phyloP scores from a whole-genome alignment of 1,140 invertebrate species.

The Heliothis virescens region DNA sequence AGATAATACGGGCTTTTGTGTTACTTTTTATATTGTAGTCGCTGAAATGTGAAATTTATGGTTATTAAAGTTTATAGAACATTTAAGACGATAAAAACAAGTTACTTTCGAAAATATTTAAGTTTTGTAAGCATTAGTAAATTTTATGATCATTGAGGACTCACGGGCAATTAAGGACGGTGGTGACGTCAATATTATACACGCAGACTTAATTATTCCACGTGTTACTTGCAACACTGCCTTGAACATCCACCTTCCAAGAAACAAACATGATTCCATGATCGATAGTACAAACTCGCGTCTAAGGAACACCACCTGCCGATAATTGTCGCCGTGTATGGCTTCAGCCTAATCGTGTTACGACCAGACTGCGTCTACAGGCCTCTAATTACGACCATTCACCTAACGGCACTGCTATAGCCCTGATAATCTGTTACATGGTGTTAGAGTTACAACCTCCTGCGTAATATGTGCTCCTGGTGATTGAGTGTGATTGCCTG shows the following conservation, averaged over 20 bases:
- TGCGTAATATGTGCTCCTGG: constrained; percentile 28
- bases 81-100: too few relatives aligned
- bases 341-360: constrained; percentile 45
- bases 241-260: constrained; percentile 8
- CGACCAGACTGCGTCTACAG: constrained; percentile 41
- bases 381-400: constrained; percentile 41
- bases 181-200: too few relatives aligned
- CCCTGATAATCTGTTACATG: constrained; percentile 32
- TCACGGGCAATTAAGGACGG: too few relatives aligned
- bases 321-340: constrained; percentile 41
- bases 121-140: too few relatives aligned
- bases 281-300: constrained; percentile 38
- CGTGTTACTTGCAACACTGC: too few relatives aligned
- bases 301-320: constrained; percentile 45
- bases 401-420: constrained; percentile 20
- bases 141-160: too few relatives aligned
- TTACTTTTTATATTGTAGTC: not conserved
- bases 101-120: too few relatives aligned
- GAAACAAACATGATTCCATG: constrained; percentile 25
- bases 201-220: too few relatives aligned
- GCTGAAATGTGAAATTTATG: not conserved
- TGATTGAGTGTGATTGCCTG: constrained; percentile 10
- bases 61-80: too few relatives aligned
- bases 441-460: constrained; percentile 14
- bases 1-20: not conserved